phyloP scores from a whole-genome alignment of 2,113 vertebrate species.

The Rhynchomys soricoides region DNA sequence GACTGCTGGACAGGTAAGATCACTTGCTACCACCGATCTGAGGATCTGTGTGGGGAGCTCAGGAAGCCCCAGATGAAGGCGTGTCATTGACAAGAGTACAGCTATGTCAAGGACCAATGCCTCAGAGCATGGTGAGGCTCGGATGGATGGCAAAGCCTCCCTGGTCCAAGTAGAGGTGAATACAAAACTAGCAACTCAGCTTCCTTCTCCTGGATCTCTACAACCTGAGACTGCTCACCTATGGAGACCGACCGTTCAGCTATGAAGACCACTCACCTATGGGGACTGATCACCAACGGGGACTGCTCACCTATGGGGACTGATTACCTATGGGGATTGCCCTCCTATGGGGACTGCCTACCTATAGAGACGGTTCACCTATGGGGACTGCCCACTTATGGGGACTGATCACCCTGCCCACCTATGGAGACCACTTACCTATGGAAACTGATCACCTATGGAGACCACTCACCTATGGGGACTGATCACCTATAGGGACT shows the following conservation, averaged over 20 bases:
- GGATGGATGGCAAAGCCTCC: not conserved
- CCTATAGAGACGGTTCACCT: not conserved
- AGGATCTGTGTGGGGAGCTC: not conserved
- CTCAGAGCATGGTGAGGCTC: not conserved
- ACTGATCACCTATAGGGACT: not conserved
- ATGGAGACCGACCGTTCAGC: too few species aligned
- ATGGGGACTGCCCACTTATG: not conserved
- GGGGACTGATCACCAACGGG: too few species aligned
- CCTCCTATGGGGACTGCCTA: not conserved
- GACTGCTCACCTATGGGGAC: not conserved
- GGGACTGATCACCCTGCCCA: not conserved
- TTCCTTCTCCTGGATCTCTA: not conserved
- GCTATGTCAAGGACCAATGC: too few species aligned
- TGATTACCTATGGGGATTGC: not conserved
- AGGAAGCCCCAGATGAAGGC: not conserved
- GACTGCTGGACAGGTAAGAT: too few species aligned
- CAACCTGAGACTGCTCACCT: not conserved
- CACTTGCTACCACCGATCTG: not conserved
- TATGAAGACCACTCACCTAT: too few species aligned
- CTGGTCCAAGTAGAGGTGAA: not conserved
- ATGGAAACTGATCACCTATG: not conserved
- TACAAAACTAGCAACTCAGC: not conserved
- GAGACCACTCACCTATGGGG: not conserved
- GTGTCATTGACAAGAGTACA: not conserved
- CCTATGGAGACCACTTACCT: not conserved